Evolutionary conservation across 2,888 invertebrate genomes (phyloP), one percentile per base, ranked within the genome.

Genomic region (Sarcophaga rosellei): DNA sequence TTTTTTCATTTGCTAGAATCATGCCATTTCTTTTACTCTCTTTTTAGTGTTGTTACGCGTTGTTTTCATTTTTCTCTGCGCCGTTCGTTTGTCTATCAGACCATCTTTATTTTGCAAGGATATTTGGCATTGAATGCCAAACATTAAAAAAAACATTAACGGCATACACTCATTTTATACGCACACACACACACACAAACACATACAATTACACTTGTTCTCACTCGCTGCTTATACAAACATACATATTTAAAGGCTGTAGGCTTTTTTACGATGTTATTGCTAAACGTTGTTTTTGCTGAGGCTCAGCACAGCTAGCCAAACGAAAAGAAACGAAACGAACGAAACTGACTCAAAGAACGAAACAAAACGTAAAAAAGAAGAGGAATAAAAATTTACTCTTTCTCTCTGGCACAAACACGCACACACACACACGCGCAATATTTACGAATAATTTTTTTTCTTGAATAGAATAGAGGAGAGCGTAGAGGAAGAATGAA

Each of bases 121-220:
- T 87, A 85, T 87, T 85, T 87, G 87, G 80, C 87, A 84, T 87
- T 87, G 80, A 85, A 82, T 87, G 59, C 59, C 35, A 79, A 83
- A 81, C 66, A 80, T 70, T 15, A 12, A 44, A 80, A 66, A 20
- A 73, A 76, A 74, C 63, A 73, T 63, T 69, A 53, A 81, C 62
- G 69, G 77, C 17, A 80, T 21, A 74, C 47, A 47, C 3, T 47
- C 21, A 77, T 25, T 44, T 45, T 53, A 76, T 44, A 66, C 75
- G 78, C 66, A 53, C 63, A 79, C 76, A 44, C 1, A 57, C 76
- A 66, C n/a, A 59, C 63, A 65, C 68, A 74, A 20, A 25, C 62
- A 59, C 23, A 62, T 53, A 45, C 61, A 66, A 5, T 59, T 65
- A 74, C 61, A 59, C 70, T 72, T n/a, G 62, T 57, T 53, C n/a